Conservation (phyloP, 2,888 invertebrate species). For the Pseudococcus jackbeardsleyi region DNA sequence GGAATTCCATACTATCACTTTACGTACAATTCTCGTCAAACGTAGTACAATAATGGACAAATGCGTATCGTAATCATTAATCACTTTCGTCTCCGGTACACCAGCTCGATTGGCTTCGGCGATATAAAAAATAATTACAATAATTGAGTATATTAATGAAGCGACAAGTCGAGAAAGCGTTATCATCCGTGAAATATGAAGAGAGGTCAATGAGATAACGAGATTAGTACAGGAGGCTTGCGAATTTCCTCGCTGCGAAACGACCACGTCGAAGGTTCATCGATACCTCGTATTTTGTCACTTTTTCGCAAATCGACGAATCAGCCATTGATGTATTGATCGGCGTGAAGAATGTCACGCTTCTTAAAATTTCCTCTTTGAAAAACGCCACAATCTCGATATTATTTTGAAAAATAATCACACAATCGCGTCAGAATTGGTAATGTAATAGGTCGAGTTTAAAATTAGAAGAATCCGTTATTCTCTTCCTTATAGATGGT, state of each 20-base stretch:
- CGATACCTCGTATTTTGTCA: background rate
- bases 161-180: constrained; percentile 39
- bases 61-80: constrained; percentile 11
- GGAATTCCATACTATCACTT: background rate
- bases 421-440: background rate
- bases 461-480: constrained; percentile 31
- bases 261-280: background rate
- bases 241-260: background rate
- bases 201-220: constrained; percentile 18
- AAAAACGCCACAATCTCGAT: background rate
- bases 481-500: background rate
- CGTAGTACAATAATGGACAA: background rate
- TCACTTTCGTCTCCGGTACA: constrained; percentile 28
- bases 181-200: background rate
- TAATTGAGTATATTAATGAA: constrained; percentile 27
- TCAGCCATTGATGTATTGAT: no score
- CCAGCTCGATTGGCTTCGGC: constrained; percentile 12
- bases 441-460: constrained; percentile 7
- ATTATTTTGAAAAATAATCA: background rate
- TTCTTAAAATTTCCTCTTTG: background rate
- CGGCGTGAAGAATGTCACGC: background rate
- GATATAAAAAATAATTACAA: constrained; percentile 4
- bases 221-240: background rate
- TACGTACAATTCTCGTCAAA: background rate
- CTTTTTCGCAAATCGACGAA: background rate